Evolutionary conservation across 1,140 invertebrate genomes (phyloP).

Genomic region (Monomorium pharaonis): DNA sequence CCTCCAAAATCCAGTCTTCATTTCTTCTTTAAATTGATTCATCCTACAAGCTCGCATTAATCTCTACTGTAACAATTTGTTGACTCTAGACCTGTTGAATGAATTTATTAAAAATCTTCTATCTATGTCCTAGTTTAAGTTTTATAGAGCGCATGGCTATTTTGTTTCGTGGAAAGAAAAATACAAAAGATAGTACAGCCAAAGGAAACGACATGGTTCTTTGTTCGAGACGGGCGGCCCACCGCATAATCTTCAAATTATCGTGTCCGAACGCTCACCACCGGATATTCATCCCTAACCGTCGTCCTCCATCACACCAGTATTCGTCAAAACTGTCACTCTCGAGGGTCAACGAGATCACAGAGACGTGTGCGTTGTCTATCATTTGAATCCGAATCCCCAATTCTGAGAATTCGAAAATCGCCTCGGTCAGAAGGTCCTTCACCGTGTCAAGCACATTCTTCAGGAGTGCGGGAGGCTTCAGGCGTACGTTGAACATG

Average conservation of each 20-base stretch:
- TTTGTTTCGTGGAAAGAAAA: background rate
- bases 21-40: no score
- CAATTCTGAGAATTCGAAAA: constrained; percentile 98
- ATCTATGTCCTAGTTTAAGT: background rate
- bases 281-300: constrained; percentile 97
- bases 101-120: background rate
- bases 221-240: background rate
- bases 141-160: background rate
- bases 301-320: constrained; percentile 98
- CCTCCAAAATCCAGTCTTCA: no score
- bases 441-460: constrained; percentile 99
- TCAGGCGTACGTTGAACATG: constrained; percentile 99
- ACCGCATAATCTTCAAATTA: constrained; percentile 45
- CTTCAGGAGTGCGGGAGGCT: constrained; percentile 96
- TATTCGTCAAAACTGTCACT: constrained; percentile 99
- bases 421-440: constrained; percentile 98
- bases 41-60: background rate
- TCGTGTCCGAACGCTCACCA: constrained; percentile 88
- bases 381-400: constrained; percentile 99
- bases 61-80: background rate
- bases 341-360: constrained; percentile 96
- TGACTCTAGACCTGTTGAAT: background rate
- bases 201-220: background rate
- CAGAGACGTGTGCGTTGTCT: constrained; percentile 99
- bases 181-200: background rate